These are phyloP conservation scores for Regulus satrapa DNA, from an alignment of 2,113 vertebrate species.

Conservation along the genomic window DNA sequence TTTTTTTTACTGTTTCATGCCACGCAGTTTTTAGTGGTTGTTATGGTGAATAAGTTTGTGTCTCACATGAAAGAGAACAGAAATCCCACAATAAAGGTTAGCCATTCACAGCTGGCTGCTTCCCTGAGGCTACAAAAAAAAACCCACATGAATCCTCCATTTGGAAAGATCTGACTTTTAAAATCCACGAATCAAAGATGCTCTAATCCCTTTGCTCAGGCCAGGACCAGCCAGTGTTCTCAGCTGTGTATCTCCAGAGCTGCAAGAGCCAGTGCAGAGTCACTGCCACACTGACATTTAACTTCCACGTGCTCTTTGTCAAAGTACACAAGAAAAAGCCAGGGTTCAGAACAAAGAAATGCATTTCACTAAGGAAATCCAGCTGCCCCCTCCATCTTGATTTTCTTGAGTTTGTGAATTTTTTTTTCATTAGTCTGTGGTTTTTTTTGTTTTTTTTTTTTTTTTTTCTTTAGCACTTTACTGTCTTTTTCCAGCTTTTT, in stretches of 20 bases:
- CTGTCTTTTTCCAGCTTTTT: not conserved
- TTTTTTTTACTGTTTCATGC: not conserved
- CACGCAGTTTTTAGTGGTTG: not conserved
- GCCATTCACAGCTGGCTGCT: not conserved
- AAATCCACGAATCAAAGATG: not conserved
- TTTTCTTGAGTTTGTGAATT: not conserved
- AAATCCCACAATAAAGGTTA: slow-evolving; percentile 38
- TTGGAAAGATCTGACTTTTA: not conserved
- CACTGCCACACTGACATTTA: not conserved
- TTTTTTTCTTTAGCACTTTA: not conserved
- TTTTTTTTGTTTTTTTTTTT: not conserved
- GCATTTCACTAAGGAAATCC: not conserved
- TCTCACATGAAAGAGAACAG: not conserved
- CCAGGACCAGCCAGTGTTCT: not conserved
- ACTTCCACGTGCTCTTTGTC: not conserved
- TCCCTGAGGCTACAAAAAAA: not conserved
- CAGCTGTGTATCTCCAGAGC: not conserved
- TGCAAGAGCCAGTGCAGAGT: not conserved
- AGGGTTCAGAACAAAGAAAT: not conserved
- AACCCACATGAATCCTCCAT: not conserved
- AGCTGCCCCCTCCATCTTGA: not conserved
- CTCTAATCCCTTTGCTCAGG: not conserved
- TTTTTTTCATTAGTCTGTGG: not conserved
- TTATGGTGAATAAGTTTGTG: slow-evolving; percentile 19
- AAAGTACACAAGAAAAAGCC: not conserved